These are phyloP conservation scores for Propithecus deckenii DNA, from an alignment of 2,797 vertebrate species.

Conservation along the genomic window DNA sequence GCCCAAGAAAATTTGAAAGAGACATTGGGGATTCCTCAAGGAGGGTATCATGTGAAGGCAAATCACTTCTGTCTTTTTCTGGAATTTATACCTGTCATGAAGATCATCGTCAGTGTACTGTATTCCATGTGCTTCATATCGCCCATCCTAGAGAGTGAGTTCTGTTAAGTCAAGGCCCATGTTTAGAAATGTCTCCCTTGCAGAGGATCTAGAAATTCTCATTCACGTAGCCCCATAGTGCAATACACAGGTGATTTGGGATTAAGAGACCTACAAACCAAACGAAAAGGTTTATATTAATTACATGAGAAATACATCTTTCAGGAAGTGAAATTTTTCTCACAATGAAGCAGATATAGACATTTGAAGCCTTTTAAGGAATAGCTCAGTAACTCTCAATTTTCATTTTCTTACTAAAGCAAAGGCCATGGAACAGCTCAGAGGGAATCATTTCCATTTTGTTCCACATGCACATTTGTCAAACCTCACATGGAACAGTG, in stretches of 20 bases:
- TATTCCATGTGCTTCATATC: too few relatives aligned
- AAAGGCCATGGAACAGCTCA: background rate
- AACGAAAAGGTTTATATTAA: background rate
- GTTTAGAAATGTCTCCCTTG: background rate
- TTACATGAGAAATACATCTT: background rate
- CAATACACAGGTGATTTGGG: background rate
- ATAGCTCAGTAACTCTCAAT: background rate
- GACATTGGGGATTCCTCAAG: background rate
- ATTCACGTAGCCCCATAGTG: background rate
- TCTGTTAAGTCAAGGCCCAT: background rate
- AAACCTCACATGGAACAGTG: background rate
- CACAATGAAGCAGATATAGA: background rate
- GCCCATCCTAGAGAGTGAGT: background rate
- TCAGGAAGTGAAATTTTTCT: constrained; percentile 1
- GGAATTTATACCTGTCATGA: background rate
- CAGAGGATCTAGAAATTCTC: background rate
- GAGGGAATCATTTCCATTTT: constrained; percentile 18
- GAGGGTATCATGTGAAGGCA: background rate
- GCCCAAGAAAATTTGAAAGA: background rate
- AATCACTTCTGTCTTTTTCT: background rate
- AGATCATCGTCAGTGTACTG: background rate
- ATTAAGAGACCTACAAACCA: background rate
- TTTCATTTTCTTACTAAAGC: constrained; percentile 22
- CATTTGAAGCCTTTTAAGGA: background rate
- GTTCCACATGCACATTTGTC: background rate